Base-by-base conservation (phyloP, 1,140 invertebrate genomes). In the Drosophila novamexicana region DNA sequence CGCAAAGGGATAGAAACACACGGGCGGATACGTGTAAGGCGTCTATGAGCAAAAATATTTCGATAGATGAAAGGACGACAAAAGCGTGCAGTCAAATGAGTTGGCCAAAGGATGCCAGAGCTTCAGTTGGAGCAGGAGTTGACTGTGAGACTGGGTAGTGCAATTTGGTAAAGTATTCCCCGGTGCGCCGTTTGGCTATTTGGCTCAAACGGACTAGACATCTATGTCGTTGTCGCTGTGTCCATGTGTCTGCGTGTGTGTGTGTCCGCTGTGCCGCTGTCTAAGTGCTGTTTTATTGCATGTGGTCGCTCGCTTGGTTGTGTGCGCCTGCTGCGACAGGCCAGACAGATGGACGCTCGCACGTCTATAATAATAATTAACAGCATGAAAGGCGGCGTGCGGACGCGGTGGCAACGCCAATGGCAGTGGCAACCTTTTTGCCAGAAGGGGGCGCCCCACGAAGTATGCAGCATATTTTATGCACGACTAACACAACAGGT, bases 361-460 rank as follows among this genome's bases (percentile, higher is more conserved):
- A 89, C 85, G 84, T 89, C 84, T 89, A 89, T 89, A 89, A 89
- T 88, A 88, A 88, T 89, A 89, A 89, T 89, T 89, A 89, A 89
- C 84, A 89, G 85, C 77, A 81, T 89, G 84, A 84, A 86, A 89
- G 75, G 65, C 70, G 67, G 77, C 47, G 3, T 34, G 44, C 42
- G 36, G 57, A 34, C 37, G 22, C 18, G 9, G 36, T 39, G 53
- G 32, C 40, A 47, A 36, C 32, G 32, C 18, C 45, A 40, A 16
- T 14, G 50, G 14, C 10, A 39, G 16, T 12, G 37, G 22, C 54
- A 61, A 18, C 52, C 62, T 57, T 56, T 63, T 53, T 16, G 32
- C 39, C 45, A 40, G 42, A 1, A 0, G 2, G 6, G 2, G 42
- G 14, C 12, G 70, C 66, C 44, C 76, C 65, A 58, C 64, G 65